Evolutionary conservation across 1,140 invertebrate genomes (phyloP).

Genomic region (Gryllus bimaculatus): DNA sequence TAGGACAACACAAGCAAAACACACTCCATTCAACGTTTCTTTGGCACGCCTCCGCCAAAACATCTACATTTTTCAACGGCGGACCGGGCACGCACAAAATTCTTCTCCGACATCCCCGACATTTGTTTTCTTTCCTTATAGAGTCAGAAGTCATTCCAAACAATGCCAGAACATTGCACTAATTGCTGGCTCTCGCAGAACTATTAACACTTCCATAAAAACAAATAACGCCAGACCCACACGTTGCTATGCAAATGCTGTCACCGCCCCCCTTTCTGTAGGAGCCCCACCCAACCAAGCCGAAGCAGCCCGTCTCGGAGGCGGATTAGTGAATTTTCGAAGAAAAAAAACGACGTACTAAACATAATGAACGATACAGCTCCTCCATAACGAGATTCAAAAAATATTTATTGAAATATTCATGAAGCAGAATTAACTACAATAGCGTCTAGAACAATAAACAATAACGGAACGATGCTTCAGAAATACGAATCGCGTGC

Average conservation of each 20-base stretch:
- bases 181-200: neutral
- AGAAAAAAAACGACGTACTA: neutral
- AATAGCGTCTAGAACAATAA: slow-evolving; percentile 1
- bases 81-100: too few species aligned
- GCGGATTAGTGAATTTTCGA: neutral
- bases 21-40: too few species aligned
- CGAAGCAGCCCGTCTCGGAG: neutral
- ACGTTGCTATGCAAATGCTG: neutral
- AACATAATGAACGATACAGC: neutral
- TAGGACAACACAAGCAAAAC: too few species aligned
- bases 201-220: neutral
- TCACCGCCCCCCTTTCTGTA: neutral
- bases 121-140: neutral
- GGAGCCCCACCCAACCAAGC: neutral
- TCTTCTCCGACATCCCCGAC: neutral
- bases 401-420: slow-evolving; percentile 6
- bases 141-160: neutral
- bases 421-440: slow-evolving; percentile 1
- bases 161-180: neutral
- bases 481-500: neutral
- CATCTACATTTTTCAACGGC: too few species aligned
- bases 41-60: too few species aligned
- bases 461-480: neutral
- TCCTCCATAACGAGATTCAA: neutral
- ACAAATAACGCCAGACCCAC: neutral